A percentile compares a stretch with the other conserved stretches of the same genome.
phyloP scores from a whole-genome alignment of 2,797 vertebrate species.

The Psittacula derbiana region DNA sequence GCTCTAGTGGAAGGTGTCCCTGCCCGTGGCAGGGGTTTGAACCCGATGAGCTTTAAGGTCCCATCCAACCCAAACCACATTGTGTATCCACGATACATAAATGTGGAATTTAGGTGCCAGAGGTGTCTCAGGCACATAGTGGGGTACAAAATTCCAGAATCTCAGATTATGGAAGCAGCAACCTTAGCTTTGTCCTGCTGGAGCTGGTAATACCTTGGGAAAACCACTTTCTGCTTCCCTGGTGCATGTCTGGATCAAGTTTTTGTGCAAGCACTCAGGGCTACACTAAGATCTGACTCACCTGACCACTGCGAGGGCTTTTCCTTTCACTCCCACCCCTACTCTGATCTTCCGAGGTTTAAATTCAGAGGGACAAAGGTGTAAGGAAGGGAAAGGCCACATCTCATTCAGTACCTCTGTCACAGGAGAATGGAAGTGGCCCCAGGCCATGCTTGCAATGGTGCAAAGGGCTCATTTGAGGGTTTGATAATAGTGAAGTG shows the following conservation, averaged over 20 bases:
- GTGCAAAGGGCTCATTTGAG: background rate
- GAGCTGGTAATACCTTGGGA: background rate
- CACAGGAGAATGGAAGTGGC: fast-evolving
- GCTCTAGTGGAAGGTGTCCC: background rate
- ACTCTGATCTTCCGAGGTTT: background rate
- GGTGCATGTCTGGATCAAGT: fast-evolving
- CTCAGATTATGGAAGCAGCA: background rate
- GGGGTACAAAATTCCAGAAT: background rate
- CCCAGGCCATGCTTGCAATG: background rate
- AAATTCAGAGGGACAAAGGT: background rate
- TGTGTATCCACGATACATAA: background rate
- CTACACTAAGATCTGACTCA: fast-evolving
- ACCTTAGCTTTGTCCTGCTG: background rate
- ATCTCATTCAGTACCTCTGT: background rate
- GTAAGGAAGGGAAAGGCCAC: background rate
- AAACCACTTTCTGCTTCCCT: background rate
- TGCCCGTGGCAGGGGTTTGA: too few species aligned
- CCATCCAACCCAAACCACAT: background rate
- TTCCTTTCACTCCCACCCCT: background rate
- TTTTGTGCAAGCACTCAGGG: fast-evolving
- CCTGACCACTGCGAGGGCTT: fast-evolving
- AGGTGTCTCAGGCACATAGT: background rate
- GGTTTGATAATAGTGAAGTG: fast-evolving
- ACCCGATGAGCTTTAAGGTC: background rate
- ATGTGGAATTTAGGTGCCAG: background rate